phyloP scores from a whole-genome alignment of 2,888 invertebrate species.

The Stramonita haemastoma region DNA sequence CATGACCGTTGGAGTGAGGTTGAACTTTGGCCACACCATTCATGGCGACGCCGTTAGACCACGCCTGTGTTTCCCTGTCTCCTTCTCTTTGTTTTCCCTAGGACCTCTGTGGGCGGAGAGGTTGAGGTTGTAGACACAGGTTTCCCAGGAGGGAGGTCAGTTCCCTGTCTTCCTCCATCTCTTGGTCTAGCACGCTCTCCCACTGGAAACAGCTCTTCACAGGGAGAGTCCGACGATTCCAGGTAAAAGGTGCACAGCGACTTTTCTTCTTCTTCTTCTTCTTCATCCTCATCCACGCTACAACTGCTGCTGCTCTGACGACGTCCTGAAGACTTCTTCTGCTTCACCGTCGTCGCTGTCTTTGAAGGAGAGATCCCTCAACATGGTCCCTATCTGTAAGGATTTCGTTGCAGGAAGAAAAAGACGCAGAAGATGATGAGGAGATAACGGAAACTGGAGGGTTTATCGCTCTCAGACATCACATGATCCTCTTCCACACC shows the following conservation, averaged over 20 bases:
- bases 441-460: not conserved
- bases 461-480: too few relatives aligned
- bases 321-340: too few relatives aligned
- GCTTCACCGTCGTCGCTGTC: too few relatives aligned
- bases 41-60: not conserved
- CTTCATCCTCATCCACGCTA: not conserved
- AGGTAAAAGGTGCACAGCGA: slow-evolving; percentile 21
- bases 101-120: not conserved
- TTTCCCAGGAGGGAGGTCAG: not conserved
- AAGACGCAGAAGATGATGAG: not conserved
- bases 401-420: not conserved
- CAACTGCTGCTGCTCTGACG: not conserved
- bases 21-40: not conserved
- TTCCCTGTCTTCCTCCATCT: not conserved
- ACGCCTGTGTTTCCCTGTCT: not conserved
- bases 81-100: not conserved
- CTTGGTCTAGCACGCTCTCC: not conserved
- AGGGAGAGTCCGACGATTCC: not conserved
- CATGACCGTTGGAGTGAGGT: slow-evolving; percentile 4
- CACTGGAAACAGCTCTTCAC: not conserved
- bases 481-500: too few relatives aligned
- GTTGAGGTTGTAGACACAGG: not conserved
- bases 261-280: not conserved
- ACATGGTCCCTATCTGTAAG: not conserved
- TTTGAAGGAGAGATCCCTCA: not conserved